Evolutionary conservation across 2,113 vertebrate genomes (phyloP), one percentile per base, ranked within the genome.

Genomic region (Trogon melanurus): DNA sequence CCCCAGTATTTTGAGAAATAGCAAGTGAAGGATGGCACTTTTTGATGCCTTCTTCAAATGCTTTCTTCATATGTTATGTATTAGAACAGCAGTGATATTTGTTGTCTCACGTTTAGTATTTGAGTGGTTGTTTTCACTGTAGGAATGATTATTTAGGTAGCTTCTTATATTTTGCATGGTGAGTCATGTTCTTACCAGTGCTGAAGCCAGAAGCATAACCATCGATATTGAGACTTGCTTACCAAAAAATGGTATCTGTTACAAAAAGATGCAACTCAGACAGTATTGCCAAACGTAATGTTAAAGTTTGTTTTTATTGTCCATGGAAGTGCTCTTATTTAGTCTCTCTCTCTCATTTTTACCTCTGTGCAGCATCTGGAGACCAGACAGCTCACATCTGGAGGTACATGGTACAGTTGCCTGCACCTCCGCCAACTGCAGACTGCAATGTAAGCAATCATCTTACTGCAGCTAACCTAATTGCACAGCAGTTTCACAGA

Each of bases 381-480:
- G 99, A 99, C 97, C 99, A 99, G 98, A 99, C 99, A 48, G 99
- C 99, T 97, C 99, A 99, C 98, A 99, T 99, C 97, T 99, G 99
- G 99, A 98, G 99, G 91, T 99, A 99, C 62, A 98, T 99, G 93
- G 98, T 99, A 66, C 99, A 99, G 97, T 98, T 99, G 84, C 99
- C 99, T 26, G 97, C 98, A 80, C 99, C 99, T 58, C 99, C 99
- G 97, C 99, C 99, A 21, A 97, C 98, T 54, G 97, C 99, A 88
- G 99, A 99, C 97, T 98, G 98, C 97, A 99, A 98, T 75, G 99
- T 99, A 98, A 99, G 99, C 98, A 91, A 93, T 94, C 88, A 89
- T 1, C 72, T 89, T 66, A 50, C 61, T 95, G 85, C 87, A 50
- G 48, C 71, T 67, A 34, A 82, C 80, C 34, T 65, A 67, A 78